Base-by-base conservation (phyloP, 2,113 vertebrate genomes). In the Ellobius talpinus region DNA sequence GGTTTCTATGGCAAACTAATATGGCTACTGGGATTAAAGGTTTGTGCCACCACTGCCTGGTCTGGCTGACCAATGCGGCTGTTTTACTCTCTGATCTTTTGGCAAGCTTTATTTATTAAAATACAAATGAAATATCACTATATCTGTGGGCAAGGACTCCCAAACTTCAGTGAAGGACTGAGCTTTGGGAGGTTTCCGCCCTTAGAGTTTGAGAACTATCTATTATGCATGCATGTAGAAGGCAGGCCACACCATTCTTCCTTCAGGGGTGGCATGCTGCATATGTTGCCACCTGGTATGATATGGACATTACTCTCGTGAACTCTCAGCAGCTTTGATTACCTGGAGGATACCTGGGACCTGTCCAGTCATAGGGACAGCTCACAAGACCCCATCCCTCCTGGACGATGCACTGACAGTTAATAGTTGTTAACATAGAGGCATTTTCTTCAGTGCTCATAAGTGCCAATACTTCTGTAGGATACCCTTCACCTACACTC, bases 61-160 rank as follows among this genome's bases (percentile, higher is more conserved):
- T 58, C 58, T 0, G 58, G 58, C 58, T 58, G 5, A 58, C 0
- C 58, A 58, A 19, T 58, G 6, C 1, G 0, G 58, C 1, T 58
- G 19, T 58, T 58, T 58, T 58, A 21, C 5, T 58, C 58, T 58
- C 58, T 58, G 19, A 58, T 58, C 19, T 21, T 58, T 21, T 21
- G 58, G 19, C 58, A 21, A 21, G 58, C 19, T 58, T 58, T 58
- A 21, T 58, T 58, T 58, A 58, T 58, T 58, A 58, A 58, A 21
- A 58, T 21, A 23, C 58, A 21, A 21, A 58, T 58, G 58, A 58
- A 58, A 21, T 58, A 21, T 1, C 19, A 58, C 58, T 58, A 58
- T 1, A 58, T 58, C 58, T 74, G 3, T 16, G 6, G 10, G 47
- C 36, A 91, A 31, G 33, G 14, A 72, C 63, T 88, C 24, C n/a